A percentile compares a stretch with the other conserved stretches of the same genome.
phyloP scores from a whole-genome alignment of 1,140 invertebrate species.

The Ceratitis capitata region DNA sequence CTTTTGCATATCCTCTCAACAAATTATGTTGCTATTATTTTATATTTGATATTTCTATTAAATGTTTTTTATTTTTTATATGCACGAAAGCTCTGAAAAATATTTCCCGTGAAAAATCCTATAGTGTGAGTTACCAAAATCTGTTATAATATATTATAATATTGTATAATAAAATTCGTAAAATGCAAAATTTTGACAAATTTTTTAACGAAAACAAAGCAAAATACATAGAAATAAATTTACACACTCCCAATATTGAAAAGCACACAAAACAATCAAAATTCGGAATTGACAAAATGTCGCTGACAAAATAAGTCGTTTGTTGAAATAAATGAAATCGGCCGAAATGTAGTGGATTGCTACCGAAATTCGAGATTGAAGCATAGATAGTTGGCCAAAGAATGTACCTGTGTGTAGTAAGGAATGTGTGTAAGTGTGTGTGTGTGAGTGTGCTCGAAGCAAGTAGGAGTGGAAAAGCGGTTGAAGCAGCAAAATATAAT shows the following conservation, averaged over 20 bases:
- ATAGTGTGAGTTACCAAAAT: too few relatives aligned
- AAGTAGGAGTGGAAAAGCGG: background rate
- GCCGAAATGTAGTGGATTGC: background rate
- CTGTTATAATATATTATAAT: too few relatives aligned
- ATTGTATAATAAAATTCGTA: too few relatives aligned
- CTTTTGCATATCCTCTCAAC: too few relatives aligned
- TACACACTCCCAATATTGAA: background rate
- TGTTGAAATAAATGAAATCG: constrained; percentile 31
- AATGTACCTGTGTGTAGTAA: background rate
- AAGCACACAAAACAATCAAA: constrained; percentile 17
- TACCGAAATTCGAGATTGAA: background rate
- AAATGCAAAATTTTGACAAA: too few relatives aligned
- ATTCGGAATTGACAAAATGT: constrained; percentile 35
- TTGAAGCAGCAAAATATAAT: background rate
- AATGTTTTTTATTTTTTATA: too few relatives aligned
- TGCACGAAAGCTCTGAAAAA: too few relatives aligned
- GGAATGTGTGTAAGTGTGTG: background rate
- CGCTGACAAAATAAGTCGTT: constrained; percentile 22
- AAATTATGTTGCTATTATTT: too few relatives aligned
- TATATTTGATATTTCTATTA: too few relatives aligned
- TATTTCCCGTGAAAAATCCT: too few relatives aligned
- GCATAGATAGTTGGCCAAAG: background rate
- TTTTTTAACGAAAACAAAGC: too few relatives aligned
- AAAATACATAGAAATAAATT: background rate
- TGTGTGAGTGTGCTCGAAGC: background rate